Conservation (phyloP, 2,888 invertebrate genomes). For the Fissipunctia ypsillon region DNA sequence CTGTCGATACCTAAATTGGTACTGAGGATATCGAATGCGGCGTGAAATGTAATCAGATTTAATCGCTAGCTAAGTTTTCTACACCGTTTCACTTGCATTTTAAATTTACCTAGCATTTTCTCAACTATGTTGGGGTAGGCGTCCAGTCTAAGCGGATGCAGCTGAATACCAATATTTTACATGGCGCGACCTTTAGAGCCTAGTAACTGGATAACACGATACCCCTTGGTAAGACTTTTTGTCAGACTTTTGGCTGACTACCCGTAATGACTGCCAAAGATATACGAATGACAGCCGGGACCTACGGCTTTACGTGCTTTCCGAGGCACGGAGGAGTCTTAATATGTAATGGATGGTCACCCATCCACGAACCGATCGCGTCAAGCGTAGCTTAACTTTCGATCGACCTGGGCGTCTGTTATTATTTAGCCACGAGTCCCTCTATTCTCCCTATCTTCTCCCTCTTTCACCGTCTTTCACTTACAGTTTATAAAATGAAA, state of each 20-base stretch:
- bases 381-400: neutral
- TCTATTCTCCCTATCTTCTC: neutral
- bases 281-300: neutral
- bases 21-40: conserved; percentile 20
- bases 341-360: neutral
- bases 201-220: neutral
- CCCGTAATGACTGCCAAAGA: neutral
- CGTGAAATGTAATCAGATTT: conserved; percentile 28
- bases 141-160: neutral
- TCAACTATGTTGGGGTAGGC: neutral
- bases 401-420: neutral
- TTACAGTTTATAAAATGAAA: neutral
- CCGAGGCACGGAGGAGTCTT: neutral
- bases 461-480: neutral
- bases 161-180: neutral
- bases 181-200: too few species aligned
- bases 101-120: neutral
- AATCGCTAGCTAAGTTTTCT: conserved; percentile 12
- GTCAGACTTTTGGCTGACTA: neutral
- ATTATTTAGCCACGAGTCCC: neutral
- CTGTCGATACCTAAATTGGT: conserved; percentile 7
- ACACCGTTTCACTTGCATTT: conserved; percentile 9
- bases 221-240: neutral
- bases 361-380: neutral
- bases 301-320: neutral